Conservation (phyloP, 2,113 vertebrate species). For the Mellivora capensis region DNA sequence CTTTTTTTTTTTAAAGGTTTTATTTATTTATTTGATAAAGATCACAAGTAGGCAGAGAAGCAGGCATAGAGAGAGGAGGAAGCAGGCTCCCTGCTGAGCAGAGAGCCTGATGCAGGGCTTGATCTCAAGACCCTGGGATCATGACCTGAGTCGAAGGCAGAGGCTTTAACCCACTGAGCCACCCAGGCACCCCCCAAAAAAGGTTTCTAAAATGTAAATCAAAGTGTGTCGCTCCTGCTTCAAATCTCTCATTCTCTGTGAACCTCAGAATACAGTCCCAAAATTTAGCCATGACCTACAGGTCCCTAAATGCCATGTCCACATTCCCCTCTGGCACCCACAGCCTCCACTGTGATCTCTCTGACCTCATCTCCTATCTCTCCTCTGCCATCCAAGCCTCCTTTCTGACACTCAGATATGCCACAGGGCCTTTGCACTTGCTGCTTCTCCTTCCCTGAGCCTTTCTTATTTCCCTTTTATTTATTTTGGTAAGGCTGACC, state of each 20-base stretch:
- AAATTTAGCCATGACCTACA: background rate
- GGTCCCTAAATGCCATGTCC: background rate
- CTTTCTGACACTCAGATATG: background rate
- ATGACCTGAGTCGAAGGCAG: too few relatives aligned
- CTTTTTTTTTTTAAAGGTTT: background rate
- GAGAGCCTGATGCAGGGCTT: too few relatives aligned
- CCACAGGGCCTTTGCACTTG: background rate
- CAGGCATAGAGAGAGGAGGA: too few relatives aligned
- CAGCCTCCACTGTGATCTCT: background rate
- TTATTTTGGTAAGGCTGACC: background rate
- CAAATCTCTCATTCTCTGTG: background rate
- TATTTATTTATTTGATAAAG: too few relatives aligned
- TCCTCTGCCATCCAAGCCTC: background rate
- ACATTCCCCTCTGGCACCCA: background rate
- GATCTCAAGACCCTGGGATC: too few relatives aligned
- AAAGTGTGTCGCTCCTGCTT: background rate
- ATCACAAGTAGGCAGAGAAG: too few relatives aligned
- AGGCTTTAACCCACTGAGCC: too few relatives aligned
- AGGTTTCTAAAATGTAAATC: background rate
- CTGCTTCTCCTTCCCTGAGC: background rate
- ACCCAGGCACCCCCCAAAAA: background rate
- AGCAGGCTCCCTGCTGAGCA: too few relatives aligned
- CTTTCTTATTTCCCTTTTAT: background rate
- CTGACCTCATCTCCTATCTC: background rate
- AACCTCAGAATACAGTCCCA: background rate